Base-by-base conservation (phyloP, 1,140 invertebrate species). In the Vollenhovia emeryi region DNA sequence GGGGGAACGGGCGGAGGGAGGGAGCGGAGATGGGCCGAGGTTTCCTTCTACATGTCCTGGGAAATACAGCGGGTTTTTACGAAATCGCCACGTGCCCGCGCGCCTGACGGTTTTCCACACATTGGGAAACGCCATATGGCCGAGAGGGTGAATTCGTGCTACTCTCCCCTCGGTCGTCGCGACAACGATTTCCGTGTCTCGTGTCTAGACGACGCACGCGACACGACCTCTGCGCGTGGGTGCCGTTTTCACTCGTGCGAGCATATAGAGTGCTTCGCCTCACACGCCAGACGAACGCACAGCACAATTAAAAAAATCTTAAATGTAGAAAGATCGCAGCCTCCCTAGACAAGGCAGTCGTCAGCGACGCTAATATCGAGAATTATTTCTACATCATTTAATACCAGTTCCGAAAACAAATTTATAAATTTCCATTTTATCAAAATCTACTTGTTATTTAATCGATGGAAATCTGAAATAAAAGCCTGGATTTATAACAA, bases 61-160 rank as follows among this genome's bases (percentile, higher is more conserved):
- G 21, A 80, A 55, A 27, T 48, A 68, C 36, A 45, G 3, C 6
- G 66, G 13, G 18, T 50, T 40, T 82, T 73, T 82, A 71, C 24
- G 66, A 82, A 82, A 82, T 82, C 40, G 66, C 78, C 78, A 82
- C 78, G 78, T 71, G 66, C 52, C 62, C 30, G 21, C 30, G 21
- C 15, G 48, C 30, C 7, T 13, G 30, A 11, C 36, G 71, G 18
- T 45, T 62, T 76, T 76, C 71, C 71, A 48, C 80, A n/a, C 80
- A 57, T 62, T 73, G 78, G 66, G 24, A 82, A 82, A 82, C 50
- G 40, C 78, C 78, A 82, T 82, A 82, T 82, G 78, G 78, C 66
- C 36, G 50, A 82, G 50, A 82, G 78, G 78, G 50, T 82, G 52
- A 13, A 36, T 82, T 82, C 66, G 78, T 82, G 78, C 50, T 30